Evolutionary conservation across 1,140 invertebrate species (phyloP).

Genomic region (Orius laevigatus): DNA sequence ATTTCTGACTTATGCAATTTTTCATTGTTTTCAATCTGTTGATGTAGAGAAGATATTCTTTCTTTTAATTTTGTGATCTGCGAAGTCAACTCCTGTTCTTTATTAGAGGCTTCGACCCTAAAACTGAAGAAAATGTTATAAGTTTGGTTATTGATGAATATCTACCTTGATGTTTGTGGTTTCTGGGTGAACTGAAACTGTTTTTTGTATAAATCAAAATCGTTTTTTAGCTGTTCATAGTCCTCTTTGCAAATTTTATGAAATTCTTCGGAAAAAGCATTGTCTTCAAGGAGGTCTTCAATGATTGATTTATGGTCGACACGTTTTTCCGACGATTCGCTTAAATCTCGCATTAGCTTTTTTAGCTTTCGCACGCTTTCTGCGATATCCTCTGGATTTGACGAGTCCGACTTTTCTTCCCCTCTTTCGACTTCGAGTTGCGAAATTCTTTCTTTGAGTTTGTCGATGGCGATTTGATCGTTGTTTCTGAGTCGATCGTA

Average conservation of each 20-base stretch:
- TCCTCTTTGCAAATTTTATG: slow-evolving; percentile 31
- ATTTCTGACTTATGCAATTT: slow-evolving; percentile 33
- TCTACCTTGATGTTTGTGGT: too few species aligned
- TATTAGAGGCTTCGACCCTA: slow-evolving; percentile 19
- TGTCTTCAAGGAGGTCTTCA: slow-evolving; percentile 12
- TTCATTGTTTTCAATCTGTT: slow-evolving; percentile 40
- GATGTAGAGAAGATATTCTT: slow-evolving; percentile 40
- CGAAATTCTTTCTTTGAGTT: slow-evolving; percentile 35
- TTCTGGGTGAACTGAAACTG: slow-evolving; percentile 23
- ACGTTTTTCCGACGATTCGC: slow-evolving; percentile 27
- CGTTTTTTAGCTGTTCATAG: slow-evolving; percentile 29
- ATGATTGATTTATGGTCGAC: slow-evolving; percentile 25
- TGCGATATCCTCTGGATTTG: slow-evolving; percentile 21
- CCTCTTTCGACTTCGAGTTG: slow-evolving; percentile 26
- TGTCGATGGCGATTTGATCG: slow-evolving; percentile 58
- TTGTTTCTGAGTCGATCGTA: slow-evolving; percentile 55
- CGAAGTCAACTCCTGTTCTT: slow-evolving; percentile 34
- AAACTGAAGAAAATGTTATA: slow-evolving; percentile 16
- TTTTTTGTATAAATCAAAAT: slow-evolving; percentile 31
- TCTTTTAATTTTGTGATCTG: slow-evolving; percentile 46
- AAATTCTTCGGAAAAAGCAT: slow-evolving; percentile 16
- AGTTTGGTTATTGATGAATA: too few species aligned
- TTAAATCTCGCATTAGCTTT: slow-evolving; percentile 24
- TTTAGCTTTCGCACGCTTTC: slow-evolving; percentile 27
- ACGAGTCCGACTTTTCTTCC: slow-evolving; percentile 20